Evolutionary conservation across 2,888 invertebrate species (phyloP), one percentile per base, ranked within the genome.

Genomic region (Chaetogeoica ovagalla): DNA sequence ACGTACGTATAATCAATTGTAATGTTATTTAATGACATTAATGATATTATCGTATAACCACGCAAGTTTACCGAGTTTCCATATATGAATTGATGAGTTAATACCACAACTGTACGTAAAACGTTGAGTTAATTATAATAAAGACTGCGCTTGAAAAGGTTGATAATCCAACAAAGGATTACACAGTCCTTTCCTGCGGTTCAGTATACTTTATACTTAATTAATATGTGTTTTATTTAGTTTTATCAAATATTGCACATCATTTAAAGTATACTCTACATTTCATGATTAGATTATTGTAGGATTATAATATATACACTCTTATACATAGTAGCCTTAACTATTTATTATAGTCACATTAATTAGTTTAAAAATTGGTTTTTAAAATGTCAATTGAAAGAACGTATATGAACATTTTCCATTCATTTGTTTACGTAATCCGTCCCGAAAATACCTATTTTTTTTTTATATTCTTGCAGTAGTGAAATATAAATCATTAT

Each of bases 51-150:
- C 37, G n/a, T 21, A 15, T 13, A 30, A 30, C 30, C 2, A 30
- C 30, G 11, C 19, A 8, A 52, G 52, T 52, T 63, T 9, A 43
- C 43, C 9, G 43, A 43, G 43, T 43, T 43, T 43, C 1, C 43
- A 43, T 3, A 43, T 52, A 73, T 62, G 43, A 63, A 48, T 1
- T 48, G 60, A 62, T 72, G 19, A 4, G 60, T 30, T 73, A 73
- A 39, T 71, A 62, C 62, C 43, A 11, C 43, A 5, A 39, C 23
- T 5, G 17, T 59, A 6, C 5, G 39, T 30, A 62, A 71, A 72
- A 72, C 23, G 30, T 7, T 0, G 13, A 48, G 60, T 62, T 71
- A 69, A 48, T 59, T 23, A 72, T 19, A n/a, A n/a, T 60, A 30
- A 48, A 62, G 30, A 62, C 17, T 30, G 17, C 23, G 13, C 19